phyloP scores from a whole-genome alignment of 2,888 invertebrate genomes.

The Dione juno region DNA sequence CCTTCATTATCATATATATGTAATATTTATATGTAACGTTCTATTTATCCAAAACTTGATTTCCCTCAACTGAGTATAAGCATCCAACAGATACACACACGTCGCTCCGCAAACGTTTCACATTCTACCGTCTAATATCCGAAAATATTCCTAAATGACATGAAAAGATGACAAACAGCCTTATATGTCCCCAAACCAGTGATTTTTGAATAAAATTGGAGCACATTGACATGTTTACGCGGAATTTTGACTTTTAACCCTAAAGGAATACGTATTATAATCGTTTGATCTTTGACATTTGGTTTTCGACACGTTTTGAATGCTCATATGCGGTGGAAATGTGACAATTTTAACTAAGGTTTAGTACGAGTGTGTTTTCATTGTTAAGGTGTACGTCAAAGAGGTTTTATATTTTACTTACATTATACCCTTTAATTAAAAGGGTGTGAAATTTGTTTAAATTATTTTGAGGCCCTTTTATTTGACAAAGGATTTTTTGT shows the following conservation, averaged over 20 bases:
- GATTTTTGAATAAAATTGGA: slow-evolving; percentile 53
- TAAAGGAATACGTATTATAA: slow-evolving; percentile 14
- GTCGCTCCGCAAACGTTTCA: slow-evolving; percentile 31
- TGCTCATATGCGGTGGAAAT: slow-evolving; percentile 43
- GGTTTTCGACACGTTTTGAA: slow-evolving; percentile 42
- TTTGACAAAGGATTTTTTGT: background rate
- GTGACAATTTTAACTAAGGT: slow-evolving; percentile 41
- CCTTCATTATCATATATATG: no score
- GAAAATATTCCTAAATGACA: slow-evolving; percentile 61
- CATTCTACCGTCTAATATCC: slow-evolving; percentile 40
- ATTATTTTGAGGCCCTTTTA: slow-evolving; percentile 5
- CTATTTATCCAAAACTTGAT: background rate
- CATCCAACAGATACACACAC: slow-evolving; percentile 20
- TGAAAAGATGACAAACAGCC: slow-evolving; percentile 61
- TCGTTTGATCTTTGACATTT: slow-evolving; percentile 37
- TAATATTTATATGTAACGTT: background rate
- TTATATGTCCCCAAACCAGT: slow-evolving; percentile 58
- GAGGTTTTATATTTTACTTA: slow-evolving; percentile 27
- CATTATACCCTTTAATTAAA: slow-evolving; percentile 36
- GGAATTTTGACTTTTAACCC: slow-evolving; percentile 31
- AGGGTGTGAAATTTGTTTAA: slow-evolving; percentile 24
- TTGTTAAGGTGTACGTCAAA: slow-evolving; percentile 29
- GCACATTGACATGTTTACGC: background rate
- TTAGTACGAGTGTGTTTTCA: slow-evolving; percentile 32
- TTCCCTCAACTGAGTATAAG: slow-evolving; percentile 28